phyloP scores from a whole-genome alignment of 2,113 vertebrate species.

The Proterorhinus semilunaris region DNA sequence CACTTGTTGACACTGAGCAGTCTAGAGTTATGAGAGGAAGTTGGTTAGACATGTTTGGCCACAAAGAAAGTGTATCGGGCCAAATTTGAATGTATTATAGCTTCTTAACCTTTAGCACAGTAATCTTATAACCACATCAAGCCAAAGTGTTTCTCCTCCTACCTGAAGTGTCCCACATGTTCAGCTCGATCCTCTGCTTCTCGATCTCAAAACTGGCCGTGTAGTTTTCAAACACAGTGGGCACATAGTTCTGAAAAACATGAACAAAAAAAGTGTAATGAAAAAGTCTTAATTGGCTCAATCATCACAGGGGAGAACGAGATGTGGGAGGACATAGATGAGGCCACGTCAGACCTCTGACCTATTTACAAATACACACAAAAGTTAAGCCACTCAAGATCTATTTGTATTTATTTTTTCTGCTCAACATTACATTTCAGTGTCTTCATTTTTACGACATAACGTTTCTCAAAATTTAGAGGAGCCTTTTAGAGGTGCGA shows the following conservation, averaged over 20 bases:
- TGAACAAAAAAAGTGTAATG: background rate
- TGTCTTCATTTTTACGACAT: background rate
- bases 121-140: background rate
- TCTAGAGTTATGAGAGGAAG: background rate
- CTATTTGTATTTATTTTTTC: too few species aligned
- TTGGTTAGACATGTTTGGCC: background rate
- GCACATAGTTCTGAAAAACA: constrained; percentile 73
- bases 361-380: constrained; percentile 37
- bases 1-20: background rate
- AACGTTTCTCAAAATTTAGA: too few species aligned
- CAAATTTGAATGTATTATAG: constrained; percentile 1
- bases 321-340: constrained; percentile 18
- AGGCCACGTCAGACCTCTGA: constrained; percentile 35
- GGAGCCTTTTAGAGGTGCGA: too few species aligned
- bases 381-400: constrained; percentile 5
- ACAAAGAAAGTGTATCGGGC: background rate
- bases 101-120: constrained; percentile 4
- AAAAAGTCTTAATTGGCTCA: constrained; percentile 2
- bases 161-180: constrained; percentile 98
- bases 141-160: constrained; percentile 5
- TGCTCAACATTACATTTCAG: background rate
- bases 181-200: constrained; percentile 92
- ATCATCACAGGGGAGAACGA: constrained; percentile 2
- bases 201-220: constrained; percentile 92
- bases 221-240: constrained; percentile 93